A percentile compares a stretch with the other conserved stretches of the same genome.
phyloP scores from a whole-genome alignment of 2,888 invertebrate species.

The Andrena trimmerana region DNA sequence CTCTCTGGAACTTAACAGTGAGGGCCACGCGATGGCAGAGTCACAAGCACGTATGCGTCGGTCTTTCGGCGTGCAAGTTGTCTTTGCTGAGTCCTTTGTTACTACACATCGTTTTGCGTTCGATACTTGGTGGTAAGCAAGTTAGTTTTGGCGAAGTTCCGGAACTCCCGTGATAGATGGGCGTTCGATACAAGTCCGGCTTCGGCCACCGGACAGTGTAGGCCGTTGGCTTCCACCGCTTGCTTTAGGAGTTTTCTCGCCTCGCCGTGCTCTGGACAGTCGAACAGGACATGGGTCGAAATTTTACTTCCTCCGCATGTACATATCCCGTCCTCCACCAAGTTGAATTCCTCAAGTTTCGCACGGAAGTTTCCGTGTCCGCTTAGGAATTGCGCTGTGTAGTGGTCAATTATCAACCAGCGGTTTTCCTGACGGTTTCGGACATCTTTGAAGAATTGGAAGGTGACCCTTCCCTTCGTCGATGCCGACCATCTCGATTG shows the following conservation, averaged over 20 bases:
- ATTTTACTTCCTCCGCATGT: not conserved
- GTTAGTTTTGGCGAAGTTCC: too few species aligned
- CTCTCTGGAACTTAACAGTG: too few species aligned
- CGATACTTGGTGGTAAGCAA: too few species aligned
- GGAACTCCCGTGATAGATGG: too few species aligned
- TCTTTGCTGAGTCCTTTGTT: too few species aligned
- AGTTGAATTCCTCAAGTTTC: not conserved
- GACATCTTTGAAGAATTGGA: not conserved
- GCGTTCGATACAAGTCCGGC: too few species aligned
- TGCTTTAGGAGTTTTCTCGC: not conserved
- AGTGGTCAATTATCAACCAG: not conserved
- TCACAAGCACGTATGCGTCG: too few species aligned
- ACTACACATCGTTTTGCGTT: too few species aligned
- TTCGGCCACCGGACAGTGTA: too few species aligned
- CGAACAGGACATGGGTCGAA: not conserved
- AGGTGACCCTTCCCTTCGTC: not conserved
- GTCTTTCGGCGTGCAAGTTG: too few species aligned
- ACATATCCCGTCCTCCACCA: not conserved
- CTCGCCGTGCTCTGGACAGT: not conserved
- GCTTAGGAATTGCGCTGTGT: not conserved
- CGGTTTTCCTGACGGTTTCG: not conserved
- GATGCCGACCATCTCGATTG: not conserved
- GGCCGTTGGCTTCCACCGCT: not conserved
- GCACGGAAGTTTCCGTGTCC: slow-evolving; percentile 1
- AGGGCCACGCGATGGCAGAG: too few species aligned